Base-by-base conservation (phyloP, 2,888 invertebrate genomes). In the Eudemis profundana region DNA sequence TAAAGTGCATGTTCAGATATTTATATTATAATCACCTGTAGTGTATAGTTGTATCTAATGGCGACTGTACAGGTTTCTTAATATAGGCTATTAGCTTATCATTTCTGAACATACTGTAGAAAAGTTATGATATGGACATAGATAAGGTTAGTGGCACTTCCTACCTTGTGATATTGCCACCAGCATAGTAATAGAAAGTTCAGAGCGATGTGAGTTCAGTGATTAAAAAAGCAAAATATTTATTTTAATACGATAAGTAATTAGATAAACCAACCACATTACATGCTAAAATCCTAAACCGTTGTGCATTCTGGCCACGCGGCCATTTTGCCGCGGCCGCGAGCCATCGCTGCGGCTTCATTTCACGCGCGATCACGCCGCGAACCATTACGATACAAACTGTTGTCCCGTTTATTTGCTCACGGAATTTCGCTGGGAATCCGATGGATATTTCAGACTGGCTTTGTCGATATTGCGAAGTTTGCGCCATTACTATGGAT, bases 291-390 rank as follows among this genome's bases (percentile, higher is more conserved):
- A 15, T 23, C 12, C 47, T 17, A 40, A 61, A 14, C 42, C 12
- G n/a, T n/a, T n/a, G 29, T 29, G 27, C 44, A 29, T 27, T 23
- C n/a, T 17, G 12, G 15, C 53, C 21, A 36, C 33, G 14, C 53
- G 21, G 8, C 10, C 23, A 15, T 40, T 56, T 27, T 19, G 21
- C 17, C 40, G 7, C n/a, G n/a, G n/a, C n/a, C n/a, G n/a, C n/a
- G n/a, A n/a, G n/a, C n/a, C n/a, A n/a, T n/a, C n/a, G n/a, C n/a
- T 8, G 27, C 3, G 40, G 7, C 21, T 62, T 36, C 19, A 62
- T 62, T 54, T 54, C 62, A 54, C 47, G 62, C 46, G 38, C 38
- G 38, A 62, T 54, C 62, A 36, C 46, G 44, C 62, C 38, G 42
- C 42, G 42, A 1, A 4, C 61, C 51, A 53, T 54, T 51, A 51